Percentiles rank a stretch among this genome's conserved stretches.
Conservation (phyloP, 2,797 vertebrate species). For the Vultur gryphus region DNA sequence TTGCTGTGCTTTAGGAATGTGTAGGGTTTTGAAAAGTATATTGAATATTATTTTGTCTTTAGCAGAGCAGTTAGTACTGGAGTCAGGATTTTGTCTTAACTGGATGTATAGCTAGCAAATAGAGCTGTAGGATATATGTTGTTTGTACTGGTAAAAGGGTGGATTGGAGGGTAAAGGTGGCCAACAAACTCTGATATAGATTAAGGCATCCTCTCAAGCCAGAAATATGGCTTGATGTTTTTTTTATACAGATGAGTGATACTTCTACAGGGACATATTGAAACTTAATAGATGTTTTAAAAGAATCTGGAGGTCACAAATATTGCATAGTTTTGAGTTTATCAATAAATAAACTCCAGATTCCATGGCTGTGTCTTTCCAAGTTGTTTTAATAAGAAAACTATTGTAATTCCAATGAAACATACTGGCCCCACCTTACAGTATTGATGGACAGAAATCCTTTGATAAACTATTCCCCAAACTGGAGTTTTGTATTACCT, state of each 20-base stretch:
- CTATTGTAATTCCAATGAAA: not conserved
- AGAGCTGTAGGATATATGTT: not conserved
- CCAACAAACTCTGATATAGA: not conserved
- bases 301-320: not conserved
- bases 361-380: not conserved
- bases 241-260: not conserved
- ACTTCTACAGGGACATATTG: not conserved
- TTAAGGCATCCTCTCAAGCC: not conserved
- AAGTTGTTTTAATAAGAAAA: not conserved
- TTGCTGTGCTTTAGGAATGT: not conserved
- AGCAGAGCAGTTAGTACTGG: not conserved
- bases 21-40: not conserved
- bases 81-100: not conserved
- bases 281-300: not conserved
- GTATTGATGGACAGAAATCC: not conserved
- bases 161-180: not conserved
- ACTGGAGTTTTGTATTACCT: not conserved
- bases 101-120: not conserved
- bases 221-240: not conserved
- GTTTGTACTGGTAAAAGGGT: not conserved
- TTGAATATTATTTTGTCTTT: not conserved
- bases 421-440: not conserved
- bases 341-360: not conserved
- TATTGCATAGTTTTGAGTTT: not conserved
- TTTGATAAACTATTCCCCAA: not conserved